These are phyloP conservation scores for Chrysolina haemoptera DNA, from an alignment of 2,888 invertebrate species.

Conservation along the genomic window DNA sequence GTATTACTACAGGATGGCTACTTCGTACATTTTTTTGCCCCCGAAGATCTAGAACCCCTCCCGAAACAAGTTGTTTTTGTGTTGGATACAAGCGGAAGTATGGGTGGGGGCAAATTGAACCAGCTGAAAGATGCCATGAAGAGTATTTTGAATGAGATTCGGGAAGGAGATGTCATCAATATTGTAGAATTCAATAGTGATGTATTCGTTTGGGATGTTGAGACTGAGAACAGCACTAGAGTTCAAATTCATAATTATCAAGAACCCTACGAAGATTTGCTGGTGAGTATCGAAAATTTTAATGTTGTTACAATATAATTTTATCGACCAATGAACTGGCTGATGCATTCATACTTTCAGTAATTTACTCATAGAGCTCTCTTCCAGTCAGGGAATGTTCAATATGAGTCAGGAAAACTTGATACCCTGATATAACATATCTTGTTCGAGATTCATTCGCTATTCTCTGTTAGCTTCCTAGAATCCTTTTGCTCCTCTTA, in stretches of 20 bases:
- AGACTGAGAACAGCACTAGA: conserved; percentile 64
- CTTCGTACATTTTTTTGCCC: conserved; percentile 84
- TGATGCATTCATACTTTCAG: no score
- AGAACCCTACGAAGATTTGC: conserved; percentile 36
- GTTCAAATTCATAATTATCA: conserved; percentile 58
- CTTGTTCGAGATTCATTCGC: no score
- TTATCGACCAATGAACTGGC: no score
- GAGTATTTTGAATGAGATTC: conserved; percentile 71
- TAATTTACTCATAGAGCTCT: no score
- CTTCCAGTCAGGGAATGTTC: no score
- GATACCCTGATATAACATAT: no score
- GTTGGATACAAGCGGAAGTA: conserved; percentile 83
- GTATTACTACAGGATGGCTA: conserved; percentile 78
- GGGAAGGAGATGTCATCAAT: conserved; percentile 38
- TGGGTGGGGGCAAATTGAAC: conserved; percentile 77
- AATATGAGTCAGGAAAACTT: no score
- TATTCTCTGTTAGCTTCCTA: no score
- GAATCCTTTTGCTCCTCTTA: no score
- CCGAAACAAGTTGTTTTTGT: conserved; percentile 81
- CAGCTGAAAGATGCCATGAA: conserved; percentile 79
- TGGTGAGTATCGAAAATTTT: conserved; percentile 14
- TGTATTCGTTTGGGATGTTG: conserved; percentile 45
- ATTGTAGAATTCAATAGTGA: conserved; percentile 44
- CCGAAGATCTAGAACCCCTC: conserved; percentile 73
- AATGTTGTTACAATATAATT: conserved; percentile 65